Evolutionary conservation across 2,888 invertebrate species (phyloP).

Genomic region (Diogma glabrata): DNA sequence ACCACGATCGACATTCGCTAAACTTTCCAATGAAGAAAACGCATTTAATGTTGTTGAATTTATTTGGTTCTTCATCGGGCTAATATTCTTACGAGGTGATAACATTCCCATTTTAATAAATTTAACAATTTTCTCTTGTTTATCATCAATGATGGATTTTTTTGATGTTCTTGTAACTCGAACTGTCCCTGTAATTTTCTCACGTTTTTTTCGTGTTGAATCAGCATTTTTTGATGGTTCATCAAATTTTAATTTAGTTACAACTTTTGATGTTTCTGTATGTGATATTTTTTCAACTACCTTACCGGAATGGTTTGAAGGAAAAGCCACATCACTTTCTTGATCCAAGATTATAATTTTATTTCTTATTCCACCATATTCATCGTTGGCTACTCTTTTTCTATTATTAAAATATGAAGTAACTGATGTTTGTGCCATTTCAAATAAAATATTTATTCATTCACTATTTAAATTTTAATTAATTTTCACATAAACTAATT

Average conservation of each 20-base stretch:
- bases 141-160: neutral
- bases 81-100: constrained; percentile 31
- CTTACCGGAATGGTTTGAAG: neutral
- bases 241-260: constrained; percentile 1
- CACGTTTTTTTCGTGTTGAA: constrained; percentile 23
- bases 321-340: constrained; percentile 9
- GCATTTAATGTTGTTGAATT: constrained; percentile 14
- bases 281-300: neutral
- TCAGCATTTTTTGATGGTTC: neutral
- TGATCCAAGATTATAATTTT: constrained; percentile 38
- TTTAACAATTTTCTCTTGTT: constrained; percentile 29
- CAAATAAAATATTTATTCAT: constrained; percentile 14
- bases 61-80: constrained; percentile 13
- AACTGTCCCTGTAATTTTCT: constrained; percentile 27
- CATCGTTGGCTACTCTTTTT: constrained; percentile 62
- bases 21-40: constrained; percentile 25
- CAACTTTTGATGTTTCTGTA: neutral
- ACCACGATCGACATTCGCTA: constrained; percentile 27
- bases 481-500: constrained; percentile 3
- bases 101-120: constrained; percentile 34
- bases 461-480: constrained; percentile 1
- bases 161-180: constrained; percentile 14
- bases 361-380: constrained; percentile 43
- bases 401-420: constrained; percentile 64
- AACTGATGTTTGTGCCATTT: constrained; percentile 67